Percentiles rank a stretch among this genome's conserved stretches.
These are phyloP conservation scores for Schlechtendalia chinensis DNA, from an alignment of 1,140 invertebrate genomes.

Conservation along the genomic window DNA sequence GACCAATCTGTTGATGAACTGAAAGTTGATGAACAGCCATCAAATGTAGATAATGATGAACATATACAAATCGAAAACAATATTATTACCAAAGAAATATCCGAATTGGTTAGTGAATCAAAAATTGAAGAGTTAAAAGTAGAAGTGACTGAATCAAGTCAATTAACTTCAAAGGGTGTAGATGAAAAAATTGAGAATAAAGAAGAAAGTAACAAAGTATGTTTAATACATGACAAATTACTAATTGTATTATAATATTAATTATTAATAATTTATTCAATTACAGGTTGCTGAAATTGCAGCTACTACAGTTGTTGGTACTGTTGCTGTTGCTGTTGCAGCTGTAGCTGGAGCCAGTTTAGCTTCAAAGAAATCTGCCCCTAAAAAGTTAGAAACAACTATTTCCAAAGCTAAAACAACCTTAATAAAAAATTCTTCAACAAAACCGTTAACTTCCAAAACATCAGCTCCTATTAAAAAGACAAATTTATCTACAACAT, in stretches of 20 bases:
- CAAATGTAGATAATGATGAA: background rate
- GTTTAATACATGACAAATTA: background rate
- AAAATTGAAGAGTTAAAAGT: background rate
- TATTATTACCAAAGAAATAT: background rate
- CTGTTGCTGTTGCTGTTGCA: constrained; percentile 44
- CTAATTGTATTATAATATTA: constrained; percentile 8
- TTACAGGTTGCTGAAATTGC: constrained; percentile 46
- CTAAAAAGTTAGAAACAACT: constrained; percentile 22
- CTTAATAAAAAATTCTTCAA: constrained; percentile 31
- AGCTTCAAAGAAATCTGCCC: constrained; percentile 32
- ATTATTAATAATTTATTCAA: constrained; percentile 32
- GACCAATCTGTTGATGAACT: background rate
- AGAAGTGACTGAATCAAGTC: background rate
- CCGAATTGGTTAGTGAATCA: background rate
- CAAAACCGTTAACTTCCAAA: constrained; percentile 46
- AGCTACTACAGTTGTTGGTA: constrained; percentile 50
- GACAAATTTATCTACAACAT: constrained; percentile 4
- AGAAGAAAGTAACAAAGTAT: constrained; percentile 16
- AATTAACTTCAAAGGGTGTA: background rate
- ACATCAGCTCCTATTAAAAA: constrained; percentile 34
- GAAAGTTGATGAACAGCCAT: background rate
- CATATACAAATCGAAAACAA: constrained; percentile 3
- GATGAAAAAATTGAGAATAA: background rate
- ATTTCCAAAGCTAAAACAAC: constrained; percentile 14
- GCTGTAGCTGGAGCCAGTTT: constrained; percentile 31